Base-by-base conservation (phyloP, 2,797 vertebrate species). In the Pitangus sulphuratus region DNA sequence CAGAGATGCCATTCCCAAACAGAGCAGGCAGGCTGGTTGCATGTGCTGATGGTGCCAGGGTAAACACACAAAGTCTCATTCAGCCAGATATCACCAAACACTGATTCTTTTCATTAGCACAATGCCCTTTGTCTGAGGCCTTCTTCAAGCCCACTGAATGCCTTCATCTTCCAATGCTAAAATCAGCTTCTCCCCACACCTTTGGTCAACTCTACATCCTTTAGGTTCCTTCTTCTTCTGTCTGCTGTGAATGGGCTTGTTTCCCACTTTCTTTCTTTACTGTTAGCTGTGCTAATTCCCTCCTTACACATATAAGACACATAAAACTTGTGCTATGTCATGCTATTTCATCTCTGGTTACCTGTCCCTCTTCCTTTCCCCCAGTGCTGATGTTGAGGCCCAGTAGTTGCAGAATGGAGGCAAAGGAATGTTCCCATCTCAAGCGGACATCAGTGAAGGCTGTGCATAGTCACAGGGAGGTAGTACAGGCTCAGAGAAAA, bases 11-110 rank as follows among this genome's bases (percentile, higher is more conserved):
- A 8, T 84, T 80, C 57, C 19, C 2, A 7, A 70, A 39, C 28
- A 74, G 12, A 44, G 4, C n/a, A 45, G 35, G 24, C 12, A 35
- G 28, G 21, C 9, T 21, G 11, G 11, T 21, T 58, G 24, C 5
- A 24, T 10, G 4, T 2, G 4, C 15, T 54, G 16, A 1, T 77
- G 61, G 10, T 7, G n/a, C 5, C 9, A 5, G 4, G 8, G 19
- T 66, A 61, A 45, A 31, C 4, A 26, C 16, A 50, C 2, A 6
- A 57, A 42, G 14, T 21, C 12, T 84, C 44, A 30, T 56, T 76
- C 47, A 72, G 9, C 7, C 39, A 57, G 45, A 35, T 6, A 16
- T 20, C 10, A 24, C 5, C 3, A 35, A 51, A 17, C 3, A 21
- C 6, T 13, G 6, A 42, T 54, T 20, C 15, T 57, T 64, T 61